Conservation (phyloP, 2,113 vertebrate species). For the Erythrolamprus reginae region DNA sequence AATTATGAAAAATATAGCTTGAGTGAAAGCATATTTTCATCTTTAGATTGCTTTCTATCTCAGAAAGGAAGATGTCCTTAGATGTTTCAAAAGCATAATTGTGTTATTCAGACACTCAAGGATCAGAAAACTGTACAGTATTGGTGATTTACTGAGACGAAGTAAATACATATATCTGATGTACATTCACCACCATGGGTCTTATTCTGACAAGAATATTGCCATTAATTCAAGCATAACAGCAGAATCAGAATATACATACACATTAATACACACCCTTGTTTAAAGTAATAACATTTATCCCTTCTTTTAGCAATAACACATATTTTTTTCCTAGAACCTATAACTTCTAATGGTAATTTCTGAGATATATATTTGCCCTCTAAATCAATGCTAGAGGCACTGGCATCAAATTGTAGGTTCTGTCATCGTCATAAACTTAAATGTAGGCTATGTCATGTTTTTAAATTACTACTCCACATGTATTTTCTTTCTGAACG, state of each 20-base stretch:
- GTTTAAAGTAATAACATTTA: not conserved
- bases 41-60: constrained; percentile 64
- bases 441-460: too few species aligned
- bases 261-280: not conserved
- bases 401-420: not conserved
- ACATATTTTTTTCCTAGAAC: not conserved
- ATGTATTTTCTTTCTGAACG: accelerated
- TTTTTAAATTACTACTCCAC: not conserved
- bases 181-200: not conserved
- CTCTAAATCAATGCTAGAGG: not conserved
- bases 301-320: not conserved
- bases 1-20: constrained; percentile 76
- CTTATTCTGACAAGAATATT: not conserved
- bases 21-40: constrained; percentile 65
- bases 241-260: not conserved
- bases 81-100: constrained; percentile 57
- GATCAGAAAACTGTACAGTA: constrained; percentile 1
- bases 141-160: not conserved
- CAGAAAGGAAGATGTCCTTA: constrained; percentile 61
- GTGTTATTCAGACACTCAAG: constrained; percentile 2
- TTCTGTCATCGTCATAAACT: not conserved
- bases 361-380: not conserved
- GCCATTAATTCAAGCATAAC: not conserved
- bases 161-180: not conserved
- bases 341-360: not conserved